phyloP scores from a whole-genome alignment of 2,888 invertebrate species.

The Amphipyra berbera region DNA sequence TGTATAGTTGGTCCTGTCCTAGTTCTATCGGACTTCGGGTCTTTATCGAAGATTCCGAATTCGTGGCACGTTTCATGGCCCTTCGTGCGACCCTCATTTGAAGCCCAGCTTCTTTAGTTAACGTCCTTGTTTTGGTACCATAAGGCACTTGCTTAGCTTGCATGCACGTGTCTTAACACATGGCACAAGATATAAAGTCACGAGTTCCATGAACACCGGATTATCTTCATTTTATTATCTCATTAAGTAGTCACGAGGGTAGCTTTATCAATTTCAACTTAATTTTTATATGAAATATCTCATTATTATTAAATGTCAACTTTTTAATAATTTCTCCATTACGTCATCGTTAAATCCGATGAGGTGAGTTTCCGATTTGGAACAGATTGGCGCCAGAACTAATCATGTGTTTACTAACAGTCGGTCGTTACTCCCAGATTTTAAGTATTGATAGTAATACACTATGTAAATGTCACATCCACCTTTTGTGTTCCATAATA shows the following conservation, averaged over 20 bases:
- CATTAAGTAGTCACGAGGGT: not conserved
- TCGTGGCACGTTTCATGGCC: too few relatives aligned
- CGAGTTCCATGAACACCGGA: not conserved
- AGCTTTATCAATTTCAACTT: conserved; percentile 2
- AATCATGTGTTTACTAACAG: not conserved
- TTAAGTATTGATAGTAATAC: too few relatives aligned
- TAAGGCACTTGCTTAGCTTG: not conserved
- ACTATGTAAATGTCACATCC: too few relatives aligned
- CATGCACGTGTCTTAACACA: not conserved
- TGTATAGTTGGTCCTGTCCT: too few relatives aligned
- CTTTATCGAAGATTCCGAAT: too few relatives aligned
- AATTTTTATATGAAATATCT: not conserved
- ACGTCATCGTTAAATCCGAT: conserved; percentile 8
- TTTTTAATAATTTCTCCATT: conserved; percentile 28
- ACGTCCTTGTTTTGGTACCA: not conserved
- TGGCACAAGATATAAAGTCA: not conserved
- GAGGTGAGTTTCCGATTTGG: not conserved
- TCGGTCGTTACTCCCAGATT: not conserved
- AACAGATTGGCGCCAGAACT: not conserved
- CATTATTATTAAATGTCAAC: not conserved
- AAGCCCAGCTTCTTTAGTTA: not conserved
- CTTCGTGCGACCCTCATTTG: too few relatives aligned
- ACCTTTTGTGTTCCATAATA: too few relatives aligned
- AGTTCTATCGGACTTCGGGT: too few relatives aligned
- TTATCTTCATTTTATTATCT: not conserved